Base-by-base conservation (phyloP, 2,797 vertebrate genomes). In the Esox masquinongy region DNA sequence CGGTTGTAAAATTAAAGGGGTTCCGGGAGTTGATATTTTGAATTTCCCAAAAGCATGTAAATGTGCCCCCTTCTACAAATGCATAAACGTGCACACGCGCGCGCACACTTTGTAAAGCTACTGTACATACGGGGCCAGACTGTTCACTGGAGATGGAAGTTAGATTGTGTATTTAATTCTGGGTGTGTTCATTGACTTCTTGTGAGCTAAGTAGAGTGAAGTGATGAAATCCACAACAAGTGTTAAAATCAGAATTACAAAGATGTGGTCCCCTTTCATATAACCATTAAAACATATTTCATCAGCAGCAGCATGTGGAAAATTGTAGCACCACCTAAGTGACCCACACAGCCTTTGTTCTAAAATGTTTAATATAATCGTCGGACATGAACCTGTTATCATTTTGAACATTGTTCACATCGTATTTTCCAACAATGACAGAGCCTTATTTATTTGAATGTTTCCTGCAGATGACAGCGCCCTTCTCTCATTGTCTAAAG, bases 401-500 rank as follows among this genome's bases (percentile, higher is more conserved):
- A 9, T 36, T 17, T 67, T 31, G 14, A 67, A 31, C 64, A 34
- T 67, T 67, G 4, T 31, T 29, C 64, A 67, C 16, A 67, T 61
- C 11, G 2, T 67, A 29, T 17, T 59, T 24, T 59, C 29, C 56
- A 59, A 19, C 15, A 90, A 88, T 91, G 91, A 92, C 88, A 88
- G 88, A 90, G 85, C 86, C 84, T 85, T 26, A 36, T 17, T 56
- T 11, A 36, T 9, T 61, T 85, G 86, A 86, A 81, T 84, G 80
- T 61, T 68, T 77, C 74, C 69, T 68, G 76, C 70, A 68, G 83
- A 78, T 69, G 72, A 75, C 70, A 36, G 43, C 50, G 77, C 72
- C 74, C 72, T 74, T 83, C 80, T 89, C 80, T 72, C 85, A 83
- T 84, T 89, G 90, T 91, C 88, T 79, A 80, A 89, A 85, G 90